Evolutionary conservation across 2,113 vertebrate species (phyloP).

Genomic region (Chionis minor): DNA sequence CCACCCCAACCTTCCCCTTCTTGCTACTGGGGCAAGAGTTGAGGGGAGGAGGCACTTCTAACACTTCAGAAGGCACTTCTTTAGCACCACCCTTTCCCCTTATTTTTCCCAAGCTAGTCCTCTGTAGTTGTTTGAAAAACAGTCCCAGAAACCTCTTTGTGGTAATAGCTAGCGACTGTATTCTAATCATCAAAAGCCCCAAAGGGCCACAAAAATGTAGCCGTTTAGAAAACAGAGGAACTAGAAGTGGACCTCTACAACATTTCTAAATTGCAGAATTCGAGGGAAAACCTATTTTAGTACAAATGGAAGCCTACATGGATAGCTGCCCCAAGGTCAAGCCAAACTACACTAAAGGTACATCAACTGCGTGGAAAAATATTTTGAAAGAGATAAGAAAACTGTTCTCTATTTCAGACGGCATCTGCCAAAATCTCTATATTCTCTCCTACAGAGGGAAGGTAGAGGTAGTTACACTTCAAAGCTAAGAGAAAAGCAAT

Average conservation of each 20-base stretch:
- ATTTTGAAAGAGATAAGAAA: background rate
- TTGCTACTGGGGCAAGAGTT: background rate
- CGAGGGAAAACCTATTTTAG: background rate
- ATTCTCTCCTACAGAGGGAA: background rate
- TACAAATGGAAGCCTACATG: background rate
- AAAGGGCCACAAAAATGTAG: background rate
- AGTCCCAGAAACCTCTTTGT: background rate
- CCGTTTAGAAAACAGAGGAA: background rate
- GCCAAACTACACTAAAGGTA: background rate
- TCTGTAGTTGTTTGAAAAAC: background rate
- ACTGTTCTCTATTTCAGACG: background rate
- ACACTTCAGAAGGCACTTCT: background rate
- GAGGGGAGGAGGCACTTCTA: background rate
- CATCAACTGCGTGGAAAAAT: background rate
- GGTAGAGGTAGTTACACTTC: background rate
- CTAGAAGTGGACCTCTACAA: background rate
- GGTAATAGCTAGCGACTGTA: background rate
- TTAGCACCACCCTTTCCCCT: background rate
- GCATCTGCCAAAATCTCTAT: background rate
- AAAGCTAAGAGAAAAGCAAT: background rate
- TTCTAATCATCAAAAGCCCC: background rate
- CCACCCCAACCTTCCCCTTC: background rate
- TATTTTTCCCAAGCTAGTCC: background rate
- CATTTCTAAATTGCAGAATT: background rate
- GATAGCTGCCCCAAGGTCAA: background rate